Conservation (phyloP, 2,888 invertebrate species). For the Megaustenia siamemsis region DNA sequence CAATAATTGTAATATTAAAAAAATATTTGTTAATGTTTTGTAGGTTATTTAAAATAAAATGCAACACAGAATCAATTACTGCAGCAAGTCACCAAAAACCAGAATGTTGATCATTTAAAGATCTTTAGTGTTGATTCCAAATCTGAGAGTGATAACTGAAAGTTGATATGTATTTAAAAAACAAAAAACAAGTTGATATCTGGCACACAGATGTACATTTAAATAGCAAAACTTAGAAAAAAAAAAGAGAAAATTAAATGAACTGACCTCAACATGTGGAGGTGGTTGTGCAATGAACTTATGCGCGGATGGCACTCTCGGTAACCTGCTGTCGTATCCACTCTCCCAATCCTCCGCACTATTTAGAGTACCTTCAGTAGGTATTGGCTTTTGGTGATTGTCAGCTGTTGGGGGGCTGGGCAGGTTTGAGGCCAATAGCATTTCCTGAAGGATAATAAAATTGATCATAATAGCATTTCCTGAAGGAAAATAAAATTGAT, state of each 20-base stretch:
- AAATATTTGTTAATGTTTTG: too few species aligned
- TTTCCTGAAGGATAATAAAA: background rate
- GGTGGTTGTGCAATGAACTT: background rate
- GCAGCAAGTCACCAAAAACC: too few species aligned
- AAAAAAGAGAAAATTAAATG: background rate
- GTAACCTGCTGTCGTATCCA: background rate
- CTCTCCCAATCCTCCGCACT: background rate
- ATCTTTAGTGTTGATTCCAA: too few species aligned
- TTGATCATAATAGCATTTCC: too few species aligned
- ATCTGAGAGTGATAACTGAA: too few species aligned
- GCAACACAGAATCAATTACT: too few species aligned
- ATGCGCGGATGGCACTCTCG: background rate
- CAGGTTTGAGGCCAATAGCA: conserved; percentile 3
- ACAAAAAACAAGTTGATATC: too few species aligned
- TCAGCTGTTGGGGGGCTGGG: background rate
- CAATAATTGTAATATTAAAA: background rate
- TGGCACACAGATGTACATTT: too few species aligned
- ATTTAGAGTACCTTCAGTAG: background rate
- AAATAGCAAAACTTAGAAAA: background rate
- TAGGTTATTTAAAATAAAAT: too few species aligned
- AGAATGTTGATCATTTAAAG: too few species aligned
- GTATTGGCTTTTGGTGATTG: background rate
- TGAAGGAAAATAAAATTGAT: too few species aligned
- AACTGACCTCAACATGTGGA: background rate
- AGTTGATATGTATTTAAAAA: too few species aligned